These are phyloP conservation scores for Dasyurus viverrinus DNA, from an alignment of 2,113 vertebrate species.

Conservation along the genomic window DNA sequence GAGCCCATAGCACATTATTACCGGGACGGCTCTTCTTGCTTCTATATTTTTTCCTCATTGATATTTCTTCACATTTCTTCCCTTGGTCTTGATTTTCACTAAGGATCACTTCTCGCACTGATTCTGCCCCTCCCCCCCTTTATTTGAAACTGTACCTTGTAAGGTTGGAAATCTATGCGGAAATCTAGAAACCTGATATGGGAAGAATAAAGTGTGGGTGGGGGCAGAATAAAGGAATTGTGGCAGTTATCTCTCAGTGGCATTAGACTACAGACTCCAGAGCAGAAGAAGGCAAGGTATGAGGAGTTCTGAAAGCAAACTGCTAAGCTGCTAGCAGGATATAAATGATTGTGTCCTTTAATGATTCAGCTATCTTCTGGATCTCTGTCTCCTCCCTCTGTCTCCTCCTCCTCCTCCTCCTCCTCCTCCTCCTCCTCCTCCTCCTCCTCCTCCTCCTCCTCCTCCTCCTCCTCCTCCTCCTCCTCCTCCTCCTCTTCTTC, in stretches of 20 bases:
- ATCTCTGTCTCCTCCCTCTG: background rate
- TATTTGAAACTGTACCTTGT: background rate
- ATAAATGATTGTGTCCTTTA: background rate
- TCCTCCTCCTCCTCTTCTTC: rapidly evolving
- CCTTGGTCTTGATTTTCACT: background rate
- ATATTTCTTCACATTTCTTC: background rate
- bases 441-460: background rate
- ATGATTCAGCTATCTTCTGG: background rate
- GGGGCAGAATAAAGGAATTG: background rate
- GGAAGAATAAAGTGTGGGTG: background rate
- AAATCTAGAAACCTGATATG: background rate
- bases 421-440: background rate
- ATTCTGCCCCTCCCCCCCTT: background rate
- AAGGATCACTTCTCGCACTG: background rate
- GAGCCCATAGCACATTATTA: background rate
- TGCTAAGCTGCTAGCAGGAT: background rate
- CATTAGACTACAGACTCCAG: background rate
- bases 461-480: background rate
- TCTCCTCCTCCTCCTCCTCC: conserved; percentile 25
- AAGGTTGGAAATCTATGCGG: background rate
- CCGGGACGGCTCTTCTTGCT: background rate
- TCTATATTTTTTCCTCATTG: background rate
- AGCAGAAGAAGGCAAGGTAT: background rate
- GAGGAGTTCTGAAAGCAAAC: background rate
- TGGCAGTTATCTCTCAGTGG: background rate